phyloP scores from a whole-genome alignment of 2,113 vertebrate species.

The Suncus etruscus region DNA sequence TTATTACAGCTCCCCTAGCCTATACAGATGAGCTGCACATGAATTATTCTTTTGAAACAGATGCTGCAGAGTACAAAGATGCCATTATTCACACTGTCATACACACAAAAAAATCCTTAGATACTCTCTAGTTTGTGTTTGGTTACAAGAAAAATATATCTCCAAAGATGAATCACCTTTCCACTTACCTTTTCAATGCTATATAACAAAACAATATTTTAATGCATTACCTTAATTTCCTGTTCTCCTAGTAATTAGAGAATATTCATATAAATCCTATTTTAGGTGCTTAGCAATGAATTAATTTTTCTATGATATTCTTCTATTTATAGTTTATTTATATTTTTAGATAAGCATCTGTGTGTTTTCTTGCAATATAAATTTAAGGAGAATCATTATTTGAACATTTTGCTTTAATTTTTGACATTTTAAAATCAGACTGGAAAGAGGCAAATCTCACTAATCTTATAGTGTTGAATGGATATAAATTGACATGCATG shows the following conservation, averaged over 20 bases:
- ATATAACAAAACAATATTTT: conserved; percentile 21
- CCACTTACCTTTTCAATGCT: not conserved
- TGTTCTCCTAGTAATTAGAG: not conserved
- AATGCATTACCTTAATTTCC: conserved; percentile 20
- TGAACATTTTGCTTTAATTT: conserved; percentile 31
- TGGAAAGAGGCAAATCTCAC: not conserved
- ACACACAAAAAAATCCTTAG: conserved; percentile 10
- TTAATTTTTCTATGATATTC: not conserved
- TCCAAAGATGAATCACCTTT: conserved; percentile 19
- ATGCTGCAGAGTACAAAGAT: conserved; percentile 9
- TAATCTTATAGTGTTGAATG: too few relatives aligned
- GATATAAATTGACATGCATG: too few relatives aligned
- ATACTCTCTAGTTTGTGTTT: conserved; percentile 37
- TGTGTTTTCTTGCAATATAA: not conserved
- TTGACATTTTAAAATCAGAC: not conserved
- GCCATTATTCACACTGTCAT: conserved; percentile 17
- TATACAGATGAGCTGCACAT: not conserved
- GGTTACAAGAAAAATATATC: conserved; percentile 9
- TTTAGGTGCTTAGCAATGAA: not conserved
- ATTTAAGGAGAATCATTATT: conserved; percentile 16
- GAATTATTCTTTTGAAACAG: conserved; percentile 22
- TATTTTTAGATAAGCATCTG: not conserved
- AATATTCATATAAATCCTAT: not conserved
- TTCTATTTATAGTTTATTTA: not conserved
- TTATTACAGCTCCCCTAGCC: not conserved